Base-by-base conservation (phyloP, 2,888 invertebrate species). In the Ariolimax columbianus region DNA sequence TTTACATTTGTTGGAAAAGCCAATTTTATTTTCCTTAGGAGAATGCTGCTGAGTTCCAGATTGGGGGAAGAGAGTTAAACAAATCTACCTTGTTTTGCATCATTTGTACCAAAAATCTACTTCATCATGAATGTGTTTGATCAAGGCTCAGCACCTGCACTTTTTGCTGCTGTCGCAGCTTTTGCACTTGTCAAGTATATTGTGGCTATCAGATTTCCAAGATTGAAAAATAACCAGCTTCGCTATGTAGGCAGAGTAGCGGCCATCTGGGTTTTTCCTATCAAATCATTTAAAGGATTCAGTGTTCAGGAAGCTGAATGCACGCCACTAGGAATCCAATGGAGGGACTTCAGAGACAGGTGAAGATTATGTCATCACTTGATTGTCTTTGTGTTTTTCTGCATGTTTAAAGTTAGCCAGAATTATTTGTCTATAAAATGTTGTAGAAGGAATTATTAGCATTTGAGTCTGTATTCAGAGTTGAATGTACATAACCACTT, bases 271-370 rank as follows among this genome's bases (percentile, higher is more conserved):
- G 83, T 91, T 23, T 91, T 89, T 81, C 92, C 92, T 0, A 87
- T 91, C 55, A 92, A 92, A 83, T 91, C 91, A 0, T 91, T 89
- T 47, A 88, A 90, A 40, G 91, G 91, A 38, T 72, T 91, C 1
- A 81, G 66, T 17, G 86, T 89, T 14, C 73, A 88, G 26, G 81
- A 83, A 40, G 89, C 88, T 36, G 86, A 88, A 6, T 88, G 89
- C 73, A 89, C 89, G 6, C 55, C 43, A 26, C 38, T 89, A 14
- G 90, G 90, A 26, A 85, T 89, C 3, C 85, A 86, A 26, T 86
- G 86, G 66, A 85, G 86, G 9, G 90, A 90, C 3, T 89, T 91
- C 17, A 88, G 83, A 9, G 92, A 92, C 88, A 91, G 91, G 92
- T 91, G 86, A 70, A 82, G 55, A 23, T 55, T 55, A 55, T 55